Percentiles rank a stretch among this genome's conserved stretches.
Conservation (phyloP, 2,888 invertebrate species). For the Mallateleia sp. region DNA sequence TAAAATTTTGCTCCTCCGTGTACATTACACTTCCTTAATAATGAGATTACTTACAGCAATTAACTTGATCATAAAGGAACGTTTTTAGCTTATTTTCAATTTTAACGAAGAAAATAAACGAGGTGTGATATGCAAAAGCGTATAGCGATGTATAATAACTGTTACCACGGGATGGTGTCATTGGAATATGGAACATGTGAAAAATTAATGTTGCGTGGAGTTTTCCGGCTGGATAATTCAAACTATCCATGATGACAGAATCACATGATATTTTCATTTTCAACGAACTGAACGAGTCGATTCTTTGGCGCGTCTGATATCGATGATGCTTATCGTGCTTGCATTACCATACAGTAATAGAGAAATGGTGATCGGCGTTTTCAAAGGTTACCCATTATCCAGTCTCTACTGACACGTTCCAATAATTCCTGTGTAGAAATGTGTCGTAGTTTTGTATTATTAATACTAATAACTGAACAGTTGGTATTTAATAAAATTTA, state of each 20-base stretch:
- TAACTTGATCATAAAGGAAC: background rate
- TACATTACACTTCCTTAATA: background rate
- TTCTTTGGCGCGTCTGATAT: slow-evolving; percentile 67
- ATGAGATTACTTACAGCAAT: slow-evolving; percentile 25
- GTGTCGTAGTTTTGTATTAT: slow-evolving; percentile 33
- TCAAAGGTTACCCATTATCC: slow-evolving; percentile 82
- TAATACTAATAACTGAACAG: slow-evolving; percentile 13
- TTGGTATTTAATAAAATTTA: slow-evolving; percentile 32
- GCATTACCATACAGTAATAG: slow-evolving; percentile 83
- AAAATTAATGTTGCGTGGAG: slow-evolving; percentile 61
- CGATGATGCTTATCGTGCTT: slow-evolving; percentile 66
- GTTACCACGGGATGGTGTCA: slow-evolving; percentile 43
- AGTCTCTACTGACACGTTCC: slow-evolving; percentile 40
- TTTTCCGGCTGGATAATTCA: slow-evolving; percentile 55
- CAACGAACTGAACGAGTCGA: slow-evolving; percentile 51
- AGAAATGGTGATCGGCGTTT: slow-evolving; percentile 80
- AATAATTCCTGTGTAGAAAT: slow-evolving; percentile 44
- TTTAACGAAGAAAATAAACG: slow-evolving; percentile 24
- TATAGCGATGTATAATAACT: slow-evolving; percentile 40
- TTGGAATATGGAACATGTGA: slow-evolving; percentile 42
- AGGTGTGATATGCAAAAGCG: slow-evolving; percentile 36
- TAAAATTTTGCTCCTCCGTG: too few relatives aligned
- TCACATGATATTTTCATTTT: slow-evolving; percentile 57
- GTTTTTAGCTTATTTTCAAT: slow-evolving; percentile 24
- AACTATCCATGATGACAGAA: slow-evolving; percentile 40